A percentile compares a stretch with the other conserved stretches of the same genome.
These are phyloP conservation scores for Lagenorhynchus albirostris DNA, from an alignment of 2,113 vertebrate genomes.

Conservation along the genomic window DNA sequence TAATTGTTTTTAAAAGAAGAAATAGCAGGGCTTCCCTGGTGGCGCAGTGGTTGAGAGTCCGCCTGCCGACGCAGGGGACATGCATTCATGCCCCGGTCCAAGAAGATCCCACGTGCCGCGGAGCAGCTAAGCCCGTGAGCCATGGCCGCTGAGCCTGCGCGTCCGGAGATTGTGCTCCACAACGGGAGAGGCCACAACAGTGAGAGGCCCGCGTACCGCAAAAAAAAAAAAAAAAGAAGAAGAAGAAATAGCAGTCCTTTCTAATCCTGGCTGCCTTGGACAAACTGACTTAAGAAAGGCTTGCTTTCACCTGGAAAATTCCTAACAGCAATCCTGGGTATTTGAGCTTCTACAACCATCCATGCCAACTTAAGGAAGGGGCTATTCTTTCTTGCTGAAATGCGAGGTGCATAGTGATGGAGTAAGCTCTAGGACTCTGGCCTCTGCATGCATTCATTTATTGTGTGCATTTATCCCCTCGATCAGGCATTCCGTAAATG, in stretches of 20 bases:
- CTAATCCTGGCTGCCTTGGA: not conserved
- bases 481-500: not conserved
- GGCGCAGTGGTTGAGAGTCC: no score
- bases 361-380: not conserved
- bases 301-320: not conserved
- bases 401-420: not conserved
- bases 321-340: not conserved
- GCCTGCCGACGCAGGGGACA: no score
- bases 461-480: not conserved
- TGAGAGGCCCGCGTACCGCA: no score
- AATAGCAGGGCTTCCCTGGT: no score
- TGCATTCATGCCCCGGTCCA: fast-evolving
- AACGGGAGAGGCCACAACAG: no score
- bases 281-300: not conserved
- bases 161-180: no score
- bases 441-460: not conserved
- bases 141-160: no score
- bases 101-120: no score
- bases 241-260: no score
- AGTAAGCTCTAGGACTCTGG: not conserved
- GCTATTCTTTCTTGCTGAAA: not conserved
- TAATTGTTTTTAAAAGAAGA: not conserved
- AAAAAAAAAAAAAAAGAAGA: no score
- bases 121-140: no score
- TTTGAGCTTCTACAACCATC: not conserved